phyloP scores from a whole-genome alignment of 2,797 vertebrate genomes.

The Nannoperca obscura region DNA sequence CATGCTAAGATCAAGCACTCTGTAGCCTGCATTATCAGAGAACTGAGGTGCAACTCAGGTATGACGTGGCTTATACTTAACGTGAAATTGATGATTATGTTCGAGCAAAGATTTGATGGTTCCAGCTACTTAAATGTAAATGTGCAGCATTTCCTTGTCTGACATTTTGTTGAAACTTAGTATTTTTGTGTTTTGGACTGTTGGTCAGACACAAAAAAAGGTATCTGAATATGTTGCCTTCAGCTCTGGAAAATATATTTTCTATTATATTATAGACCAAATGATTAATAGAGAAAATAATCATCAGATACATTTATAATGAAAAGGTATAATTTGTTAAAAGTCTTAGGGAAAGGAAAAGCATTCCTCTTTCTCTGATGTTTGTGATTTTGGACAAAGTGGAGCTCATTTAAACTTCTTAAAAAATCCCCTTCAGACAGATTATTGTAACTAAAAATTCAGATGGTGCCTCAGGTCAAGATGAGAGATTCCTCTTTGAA shows the following conservation, averaged over 20 bases:
- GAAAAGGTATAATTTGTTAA: background rate
- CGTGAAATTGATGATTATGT: no score
- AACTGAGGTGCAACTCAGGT: background rate
- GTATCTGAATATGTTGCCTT: background rate
- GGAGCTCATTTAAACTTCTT: background rate
- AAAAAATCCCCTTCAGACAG: constrained; percentile 17
- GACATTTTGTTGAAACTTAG: background rate
- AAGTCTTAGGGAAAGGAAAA: background rate
- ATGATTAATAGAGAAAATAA: background rate
- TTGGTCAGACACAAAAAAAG: background rate
- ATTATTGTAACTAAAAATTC: constrained; percentile 15
- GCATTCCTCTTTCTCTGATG: background rate
- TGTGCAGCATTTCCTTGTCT: background rate
- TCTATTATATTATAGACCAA: background rate
- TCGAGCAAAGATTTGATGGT: background rate
- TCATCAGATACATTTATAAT: no score
- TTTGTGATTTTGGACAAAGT: constrained; percentile 11
- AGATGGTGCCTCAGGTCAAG: background rate
- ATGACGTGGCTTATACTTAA: background rate
- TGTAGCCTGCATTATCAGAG: background rate
- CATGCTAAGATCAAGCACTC: background rate
- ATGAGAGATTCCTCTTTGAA: constrained; percentile 36
- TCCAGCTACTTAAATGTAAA: background rate
- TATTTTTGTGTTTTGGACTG: background rate
- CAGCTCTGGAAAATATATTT: background rate